Evolutionary conservation across 2,113 vertebrate genomes (phyloP), one percentile per base, ranked within the genome.

Genomic region (Cryptomyrus ogoouensis): DNA sequence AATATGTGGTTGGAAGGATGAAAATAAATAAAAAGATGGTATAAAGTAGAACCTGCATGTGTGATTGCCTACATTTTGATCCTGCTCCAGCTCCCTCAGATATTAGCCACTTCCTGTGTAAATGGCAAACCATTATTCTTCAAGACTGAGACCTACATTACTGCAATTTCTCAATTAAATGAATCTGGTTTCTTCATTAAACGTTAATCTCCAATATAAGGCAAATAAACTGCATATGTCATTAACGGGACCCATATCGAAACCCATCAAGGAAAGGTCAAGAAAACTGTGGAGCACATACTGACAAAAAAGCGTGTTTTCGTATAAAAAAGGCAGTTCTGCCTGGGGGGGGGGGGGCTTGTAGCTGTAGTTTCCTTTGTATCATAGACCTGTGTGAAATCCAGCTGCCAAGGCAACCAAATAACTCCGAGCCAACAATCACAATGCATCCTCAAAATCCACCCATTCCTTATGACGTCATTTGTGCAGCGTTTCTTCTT

Each of bases 151-250:
- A 93, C 94, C 94, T 94, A 95, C 95, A 95, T 95, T 93, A 95
- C 95, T 95, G 93, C 90, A 93, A 92, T 91, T 92, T 93, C 93
- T 93, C 95, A 96, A 96, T 96, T 96, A 96, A 95, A 95, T 95
- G 94, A 95, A 95, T 95, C 93, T 91, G 92, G 92, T 92, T 93
- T 93, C 94, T 93, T 96, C 95, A 96, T 96, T 96, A 95, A 96
- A 96, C 94, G 95, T 95, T 96, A 96, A 96, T 96, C 94, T 95
- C 93, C 94, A 93, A 94, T 95, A 96, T 94, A 92, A 93, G 92
- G 90, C 96, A 96, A 95, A 96, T 95, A 94, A 95, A 94, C 95
- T 95, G 95, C 94, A 95, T 31, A 94, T 90, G 90, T 95, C 95
- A 94, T 94, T 93, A 93, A 95, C 91, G 44, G 86, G 90, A 92